Base-by-base conservation (phyloP, 2,888 invertebrate genomes). In the Panopea generosa region DNA sequence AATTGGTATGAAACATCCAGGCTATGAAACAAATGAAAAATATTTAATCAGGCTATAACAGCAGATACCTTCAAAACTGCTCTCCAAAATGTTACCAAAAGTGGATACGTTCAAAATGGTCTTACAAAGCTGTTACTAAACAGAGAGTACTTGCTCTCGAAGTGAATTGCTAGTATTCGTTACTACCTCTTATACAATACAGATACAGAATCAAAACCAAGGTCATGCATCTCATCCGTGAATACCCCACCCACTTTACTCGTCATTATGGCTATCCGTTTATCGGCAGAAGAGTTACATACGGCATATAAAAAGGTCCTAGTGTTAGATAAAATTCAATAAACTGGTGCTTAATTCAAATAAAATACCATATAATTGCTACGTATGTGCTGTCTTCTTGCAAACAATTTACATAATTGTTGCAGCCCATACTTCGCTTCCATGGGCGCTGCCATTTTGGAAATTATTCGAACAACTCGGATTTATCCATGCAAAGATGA, bases 361-460 rank as follows among this genome's bases (percentile, higher is more conserved):
- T 7, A 33, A 33, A 33, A 33, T 65, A 65, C 63, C 63, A 65
- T 38, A 24, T 40, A 40, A 3, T 16, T 22, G 29, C 43, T 20
- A 27, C 43, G 11, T 18, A 16, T 22, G 27, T 43, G 33, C 26
- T 40, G 27, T 40, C 52, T 43, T n/a, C 53, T 26, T 20, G 50
- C 11, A 3, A 66, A 56, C 38, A 66, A 9, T 57, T 57, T 49
- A 24, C 24, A 66, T 33, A 56, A 22, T 20, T 33, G 49, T 18
- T 20, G 24, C 11, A 47, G 47, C 2, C 43, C 57, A 43, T 62
- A 38, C 26, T 60, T 14, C 27, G 40, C 29, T 18, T 57, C 26
- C 70, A 66, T 55, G 78, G 78, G 70, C 61, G 78, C 78, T 18
- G 78, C 73, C 78, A 78, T 78, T 26, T 78, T 78, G 49, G 18